Percentiles rank a stretch among this genome's conserved stretches.
Evolutionary conservation across 2,888 invertebrate species (phyloP).

Genomic region (Tenthredo notha): DNA sequence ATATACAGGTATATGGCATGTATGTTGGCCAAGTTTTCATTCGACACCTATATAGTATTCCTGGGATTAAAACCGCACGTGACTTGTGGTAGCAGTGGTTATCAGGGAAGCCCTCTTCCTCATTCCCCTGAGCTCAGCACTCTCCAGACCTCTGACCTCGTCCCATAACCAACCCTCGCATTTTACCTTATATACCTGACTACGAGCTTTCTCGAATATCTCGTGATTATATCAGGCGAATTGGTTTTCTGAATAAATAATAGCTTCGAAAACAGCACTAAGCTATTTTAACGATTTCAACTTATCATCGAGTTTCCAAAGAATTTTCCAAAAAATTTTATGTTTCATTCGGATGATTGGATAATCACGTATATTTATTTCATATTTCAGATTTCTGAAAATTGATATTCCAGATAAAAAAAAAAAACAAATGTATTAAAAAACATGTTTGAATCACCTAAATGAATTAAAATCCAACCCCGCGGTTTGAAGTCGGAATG

Average conservation of each 20-base stretch:
- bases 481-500: not conserved
- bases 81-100: constrained; percentile 12
- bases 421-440: not conserved
- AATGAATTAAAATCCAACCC: not conserved
- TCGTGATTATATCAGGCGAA: not conserved
- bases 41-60: not conserved
- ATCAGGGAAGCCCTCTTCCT: constrained; percentile 29
- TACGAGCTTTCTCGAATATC: not conserved
- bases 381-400: too few species aligned
- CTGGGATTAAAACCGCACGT: constrained; percentile 21
- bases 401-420: too few species aligned
- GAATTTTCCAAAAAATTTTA: not conserved
- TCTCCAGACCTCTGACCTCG: constrained; percentile 20
- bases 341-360: not conserved
- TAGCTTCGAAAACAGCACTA: not conserved
- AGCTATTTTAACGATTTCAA: not conserved
- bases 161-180: not conserved
- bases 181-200: constrained; percentile 6
- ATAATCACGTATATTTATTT: too few species aligned
- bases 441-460: not conserved
- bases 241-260: constrained; percentile 4
- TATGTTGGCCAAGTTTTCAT: constrained; percentile 1
- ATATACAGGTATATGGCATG: not conserved
- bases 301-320: too few species aligned
- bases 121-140: not conserved